Evolutionary conservation across 2,888 invertebrate species (phyloP), one percentile per base, ranked within the genome.

Genomic region (Belgica antarctica): DNA sequence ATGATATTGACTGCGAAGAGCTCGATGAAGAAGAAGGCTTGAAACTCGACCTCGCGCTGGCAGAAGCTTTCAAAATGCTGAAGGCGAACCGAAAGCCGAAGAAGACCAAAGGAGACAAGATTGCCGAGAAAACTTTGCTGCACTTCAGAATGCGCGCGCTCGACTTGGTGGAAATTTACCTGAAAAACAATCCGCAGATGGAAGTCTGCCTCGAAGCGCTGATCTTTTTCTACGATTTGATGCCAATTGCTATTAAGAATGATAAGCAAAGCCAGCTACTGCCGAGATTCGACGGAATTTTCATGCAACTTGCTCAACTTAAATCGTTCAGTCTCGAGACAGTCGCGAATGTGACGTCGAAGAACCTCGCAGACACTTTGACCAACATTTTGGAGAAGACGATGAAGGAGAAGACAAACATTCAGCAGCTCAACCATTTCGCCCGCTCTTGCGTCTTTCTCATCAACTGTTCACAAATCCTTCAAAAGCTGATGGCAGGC

Each of bases 11-110:
- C 76, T 83, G 89, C 1, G 89, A 90, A 75, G 84, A 89, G 75
- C 85, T 93, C 75, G 85, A 85, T 73, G 91, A 92, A 74, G 87
- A 86, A 72, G 89, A 91, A 77, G 92, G 90, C 10, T 85, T 85
- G 71, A 84, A 85, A 75, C 78, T 90, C 1, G 88, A 93, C 74
- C 84, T 85, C 72, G 88, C 89, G 0, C 78, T 93, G 71, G 86
- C 88, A 0, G 86, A 86, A 70, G 92, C 89, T 0, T 92, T 93
- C 76, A 87, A 75, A 70, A 12, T 57, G 1, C 65, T 71, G 1
- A 63, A 52, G 73, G 73, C 0, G 72, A 76, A 71, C 74, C 28
- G 68, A 68, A 75, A 70, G 8, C 65, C 5, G 34, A 83, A 82
- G 73, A 82, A 83, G 74, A 77, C 81, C 0, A 84, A 85, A 75